Conservation (phyloP, 2,797 vertebrate genomes). For the Arrhamphus sclerolepis region DNA sequence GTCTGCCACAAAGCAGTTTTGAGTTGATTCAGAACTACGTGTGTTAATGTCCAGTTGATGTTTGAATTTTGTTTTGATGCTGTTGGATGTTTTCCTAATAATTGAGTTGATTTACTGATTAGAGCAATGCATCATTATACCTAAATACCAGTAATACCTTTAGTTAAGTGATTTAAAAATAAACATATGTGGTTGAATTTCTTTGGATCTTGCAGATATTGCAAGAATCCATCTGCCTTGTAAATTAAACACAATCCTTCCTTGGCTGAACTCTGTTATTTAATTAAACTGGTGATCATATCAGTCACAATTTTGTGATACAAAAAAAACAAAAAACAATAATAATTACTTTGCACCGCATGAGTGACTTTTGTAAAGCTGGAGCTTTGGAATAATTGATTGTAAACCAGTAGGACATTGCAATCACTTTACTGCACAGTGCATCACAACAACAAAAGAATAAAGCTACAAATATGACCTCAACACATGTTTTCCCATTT, state of each 20-base stretch:
- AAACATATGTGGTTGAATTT: neutral
- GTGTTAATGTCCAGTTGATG: too few species aligned
- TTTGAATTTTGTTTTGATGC: too few species aligned
- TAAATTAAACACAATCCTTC: constrained; percentile 8
- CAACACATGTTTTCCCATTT: neutral
- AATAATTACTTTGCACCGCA: constrained; percentile 31
- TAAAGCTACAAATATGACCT: neutral
- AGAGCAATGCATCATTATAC: too few species aligned
- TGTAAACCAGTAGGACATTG: constrained; percentile 18
- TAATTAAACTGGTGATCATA: constrained; percentile 37
- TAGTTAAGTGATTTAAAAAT: neutral
- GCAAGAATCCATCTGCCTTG: neutral
- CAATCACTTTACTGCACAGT: neutral
- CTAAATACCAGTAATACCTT: too few species aligned
- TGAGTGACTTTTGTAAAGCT: constrained; percentile 41
- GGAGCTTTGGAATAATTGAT: constrained; percentile 24
- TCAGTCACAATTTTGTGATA: constrained; percentile 16
- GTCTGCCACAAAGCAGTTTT: too few species aligned
- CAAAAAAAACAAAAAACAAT: constrained; percentile 8
- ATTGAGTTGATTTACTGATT: too few species aligned
- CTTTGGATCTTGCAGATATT: neutral
- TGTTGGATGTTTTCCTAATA: too few species aligned
- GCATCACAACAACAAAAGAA: constrained; percentile 1
- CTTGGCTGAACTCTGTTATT: constrained; percentile 13
- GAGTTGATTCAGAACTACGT: too few species aligned